phyloP scores from a whole-genome alignment of 2,888 invertebrate species.

The Eupithecia tripunctaria region DNA sequence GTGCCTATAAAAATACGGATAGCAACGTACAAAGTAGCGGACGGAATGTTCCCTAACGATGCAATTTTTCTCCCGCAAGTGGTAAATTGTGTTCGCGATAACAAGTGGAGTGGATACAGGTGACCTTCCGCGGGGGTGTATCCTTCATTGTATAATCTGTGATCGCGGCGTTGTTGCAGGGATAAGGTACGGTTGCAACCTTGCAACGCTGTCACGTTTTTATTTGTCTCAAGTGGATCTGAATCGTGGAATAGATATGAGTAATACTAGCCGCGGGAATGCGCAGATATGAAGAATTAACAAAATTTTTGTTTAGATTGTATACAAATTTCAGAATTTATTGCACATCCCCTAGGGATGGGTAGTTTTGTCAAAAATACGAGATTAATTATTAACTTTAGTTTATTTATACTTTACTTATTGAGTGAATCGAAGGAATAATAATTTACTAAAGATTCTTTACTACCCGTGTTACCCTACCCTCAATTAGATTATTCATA shows the following conservation, averaged over 20 bases:
- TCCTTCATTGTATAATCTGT: constrained; percentile 33
- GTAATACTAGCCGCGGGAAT: no score
- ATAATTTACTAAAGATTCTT: no score
- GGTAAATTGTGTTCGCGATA: constrained; percentile 53
- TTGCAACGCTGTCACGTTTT: neutral
- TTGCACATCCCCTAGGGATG: no score
- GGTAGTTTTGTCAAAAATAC: no score
- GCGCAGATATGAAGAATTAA: no score
- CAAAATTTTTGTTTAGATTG: no score
- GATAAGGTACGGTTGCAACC: constrained; percentile 9
- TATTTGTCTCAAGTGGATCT: neutral
- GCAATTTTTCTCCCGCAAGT: constrained; percentile 37
- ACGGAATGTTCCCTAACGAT: constrained; percentile 13
- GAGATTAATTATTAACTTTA: no score
- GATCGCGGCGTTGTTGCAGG: constrained; percentile 21
- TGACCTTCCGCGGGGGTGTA: constrained; percentile 55
- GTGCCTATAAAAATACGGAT: neutral
- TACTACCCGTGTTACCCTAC: no score
- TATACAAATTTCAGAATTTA: no score
- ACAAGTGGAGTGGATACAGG: constrained; percentile 44
- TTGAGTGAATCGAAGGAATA: no score
- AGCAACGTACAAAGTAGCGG: constrained; percentile 16
- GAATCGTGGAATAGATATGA: neutral
- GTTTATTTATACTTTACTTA: no score
- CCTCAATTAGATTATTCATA: no score